phyloP scores from a whole-genome alignment of 1,140 invertebrate genomes.

The honey bee (Apis mellifera) region DNA sequence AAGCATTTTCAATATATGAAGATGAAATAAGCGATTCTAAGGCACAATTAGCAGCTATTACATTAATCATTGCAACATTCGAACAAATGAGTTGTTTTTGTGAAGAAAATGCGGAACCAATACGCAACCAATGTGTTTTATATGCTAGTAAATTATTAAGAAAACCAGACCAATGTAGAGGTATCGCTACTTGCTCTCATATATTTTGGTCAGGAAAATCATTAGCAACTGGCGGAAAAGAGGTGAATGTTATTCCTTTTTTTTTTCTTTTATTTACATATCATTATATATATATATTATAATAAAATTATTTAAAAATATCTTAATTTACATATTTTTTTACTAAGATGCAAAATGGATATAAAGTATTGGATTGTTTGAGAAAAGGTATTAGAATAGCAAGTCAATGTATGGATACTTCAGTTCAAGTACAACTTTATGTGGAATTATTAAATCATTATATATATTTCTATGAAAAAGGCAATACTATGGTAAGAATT shows the following conservation, averaged over 20 bases:
- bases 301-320: not conserved
- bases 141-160: slow-evolving; percentile 97
- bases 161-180: slow-evolving; percentile 98
- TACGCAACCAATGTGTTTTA: slow-evolving; percentile 96
- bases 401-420: slow-evolving; percentile 98
- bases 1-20: slow-evolving; percentile 98
- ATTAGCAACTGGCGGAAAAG: slow-evolving; percentile 85
- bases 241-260: slow-evolving; percentile 78
- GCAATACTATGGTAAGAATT: slow-evolving; percentile 87
- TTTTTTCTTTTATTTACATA: not conserved
- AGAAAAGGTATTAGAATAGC: slow-evolving; percentile 97
- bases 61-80: slow-evolving; percentile 96
- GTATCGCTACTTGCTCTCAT: slow-evolving; percentile 94
- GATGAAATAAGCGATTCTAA: slow-evolving; percentile 99
- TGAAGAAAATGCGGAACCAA: slow-evolving; percentile 98
- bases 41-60: slow-evolving; percentile 97
- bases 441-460: slow-evolving; percentile 97
- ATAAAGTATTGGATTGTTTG: slow-evolving; percentile 95
- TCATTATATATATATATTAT: not conserved
- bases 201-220: slow-evolving; percentile 98
- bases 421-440: slow-evolving; percentile 97
- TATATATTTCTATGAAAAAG: slow-evolving; percentile 96
- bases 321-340: slow-evolving; percentile 17
- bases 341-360: slow-evolving; percentile 94
- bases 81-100: slow-evolving; percentile 96